phyloP scores from a whole-genome alignment of 2,888 invertebrate genomes.

The Dysmachus trigonus region DNA sequence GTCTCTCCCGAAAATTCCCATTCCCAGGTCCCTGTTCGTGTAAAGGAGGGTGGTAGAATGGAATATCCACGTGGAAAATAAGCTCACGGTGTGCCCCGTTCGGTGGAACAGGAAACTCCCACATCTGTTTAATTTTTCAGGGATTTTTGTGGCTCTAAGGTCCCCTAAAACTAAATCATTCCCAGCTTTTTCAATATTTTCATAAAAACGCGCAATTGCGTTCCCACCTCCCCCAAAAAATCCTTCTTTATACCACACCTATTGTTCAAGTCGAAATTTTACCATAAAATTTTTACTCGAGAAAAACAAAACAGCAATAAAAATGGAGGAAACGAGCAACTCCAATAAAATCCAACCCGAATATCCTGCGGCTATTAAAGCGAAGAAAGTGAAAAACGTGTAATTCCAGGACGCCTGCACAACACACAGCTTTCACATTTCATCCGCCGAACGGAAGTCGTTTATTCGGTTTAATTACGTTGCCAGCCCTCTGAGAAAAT shows the following conservation, averaged over 20 bases:
- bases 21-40: background rate
- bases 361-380: background rate
- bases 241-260: no score
- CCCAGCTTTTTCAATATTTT: background rate
- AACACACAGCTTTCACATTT: background rate
- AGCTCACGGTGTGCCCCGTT: background rate
- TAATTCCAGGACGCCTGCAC: background rate
- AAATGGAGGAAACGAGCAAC: background rate
- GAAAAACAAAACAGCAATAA: background rate
- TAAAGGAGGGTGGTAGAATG: background rate
- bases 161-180: background rate
- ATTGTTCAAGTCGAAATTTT: background rate
- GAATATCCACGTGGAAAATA: background rate
- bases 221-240: background rate
- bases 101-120: background rate
- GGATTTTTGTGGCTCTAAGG: background rate
- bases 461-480: slow-evolving; percentile 17
- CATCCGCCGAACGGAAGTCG: background rate
- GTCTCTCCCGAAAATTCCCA: background rate
- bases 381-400: slow-evolving; percentile 5
- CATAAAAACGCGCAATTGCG: background rate
- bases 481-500: background rate
- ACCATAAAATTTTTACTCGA: background rate
- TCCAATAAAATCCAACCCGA: background rate
- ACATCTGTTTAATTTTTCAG: background rate